phyloP scores from a whole-genome alignment of 1,140 invertebrate species.

The Chrysoperla carnea region DNA sequence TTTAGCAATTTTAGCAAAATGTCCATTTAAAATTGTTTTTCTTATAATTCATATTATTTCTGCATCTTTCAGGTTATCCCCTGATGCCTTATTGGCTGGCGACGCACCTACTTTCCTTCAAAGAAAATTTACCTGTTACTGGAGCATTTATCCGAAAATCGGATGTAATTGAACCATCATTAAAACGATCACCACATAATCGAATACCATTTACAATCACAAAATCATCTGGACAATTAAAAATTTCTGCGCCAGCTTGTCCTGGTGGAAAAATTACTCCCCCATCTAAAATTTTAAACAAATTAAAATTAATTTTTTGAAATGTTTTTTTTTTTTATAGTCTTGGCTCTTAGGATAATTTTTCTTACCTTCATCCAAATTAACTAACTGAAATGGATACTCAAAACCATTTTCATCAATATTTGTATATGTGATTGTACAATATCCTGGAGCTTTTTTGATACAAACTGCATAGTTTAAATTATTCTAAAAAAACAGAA shows the following conservation, averaged over 20 bases:
- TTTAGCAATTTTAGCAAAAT: no score
- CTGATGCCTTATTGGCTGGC: no score
- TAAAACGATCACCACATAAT: slow-evolving; percentile 53
- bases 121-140: slow-evolving; percentile 40
- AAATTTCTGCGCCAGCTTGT: slow-evolving; percentile 50
- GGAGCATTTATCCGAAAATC: slow-evolving; percentile 44
- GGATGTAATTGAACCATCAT: slow-evolving; percentile 39
- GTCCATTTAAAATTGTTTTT: no score
- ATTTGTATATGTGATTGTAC: slow-evolving; percentile 44
- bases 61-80: no score
- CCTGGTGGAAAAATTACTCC: slow-evolving; percentile 33
- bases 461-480: slow-evolving; percentile 65
- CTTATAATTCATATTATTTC: no score
- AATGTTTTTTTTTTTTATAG: not conserved
- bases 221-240: slow-evolving; percentile 55
- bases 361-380: slow-evolving; percentile 36
- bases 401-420: slow-evolving; percentile 27
- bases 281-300: slow-evolving; percentile 25
- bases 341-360: no score
- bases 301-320: slow-evolving; percentile 3
- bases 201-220: slow-evolving; percentile 44
- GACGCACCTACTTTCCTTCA: no score
- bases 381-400: slow-evolving; percentile 39
- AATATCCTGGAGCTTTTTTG: slow-evolving; percentile 35
- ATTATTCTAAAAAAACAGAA: slow-evolving; percentile 52